Evolutionary conservation across 2,888 invertebrate genomes (phyloP).

Genomic region (Euplagia quadripunctaria): DNA sequence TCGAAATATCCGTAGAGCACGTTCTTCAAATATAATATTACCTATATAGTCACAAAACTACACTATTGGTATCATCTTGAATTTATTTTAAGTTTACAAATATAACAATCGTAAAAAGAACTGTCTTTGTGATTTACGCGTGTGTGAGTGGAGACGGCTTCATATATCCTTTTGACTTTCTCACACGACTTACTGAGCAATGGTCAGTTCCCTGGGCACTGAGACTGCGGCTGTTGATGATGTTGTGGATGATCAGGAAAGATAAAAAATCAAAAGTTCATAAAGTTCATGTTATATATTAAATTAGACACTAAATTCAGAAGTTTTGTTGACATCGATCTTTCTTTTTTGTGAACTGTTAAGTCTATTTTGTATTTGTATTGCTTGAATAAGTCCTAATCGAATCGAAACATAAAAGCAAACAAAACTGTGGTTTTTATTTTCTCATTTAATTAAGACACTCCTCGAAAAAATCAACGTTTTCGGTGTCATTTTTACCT

Average conservation of each 20-base stretch:
- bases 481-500: slow-evolving; percentile 54
- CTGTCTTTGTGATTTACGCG: background rate
- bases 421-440: background rate
- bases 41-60: slow-evolving; percentile 36
- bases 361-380: too few relatives aligned
- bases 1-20: slow-evolving; percentile 41
- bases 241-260: background rate
- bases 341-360: too few relatives aligned
- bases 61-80: background rate
- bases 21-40: slow-evolving; percentile 50
- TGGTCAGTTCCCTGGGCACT: background rate
- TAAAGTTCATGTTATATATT: too few relatives aligned
- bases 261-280: too few relatives aligned
- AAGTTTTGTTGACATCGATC: too few relatives aligned
- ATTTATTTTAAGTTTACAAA: background rate
- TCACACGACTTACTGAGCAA: background rate
- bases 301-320: too few relatives aligned
- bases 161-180: background rate
- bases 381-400: background rate
- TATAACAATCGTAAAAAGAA: background rate
- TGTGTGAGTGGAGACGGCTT: background rate
- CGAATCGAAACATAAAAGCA: slow-evolving; percentile 6
- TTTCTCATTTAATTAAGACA: slow-evolving; percentile 36
- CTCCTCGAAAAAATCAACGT: slow-evolving; percentile 37
- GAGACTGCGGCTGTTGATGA: background rate